Evolutionary conservation across 1,140 invertebrate species (phyloP), one percentile per base, ranked within the genome.

Genomic region (Drosophila mojavensis): DNA sequence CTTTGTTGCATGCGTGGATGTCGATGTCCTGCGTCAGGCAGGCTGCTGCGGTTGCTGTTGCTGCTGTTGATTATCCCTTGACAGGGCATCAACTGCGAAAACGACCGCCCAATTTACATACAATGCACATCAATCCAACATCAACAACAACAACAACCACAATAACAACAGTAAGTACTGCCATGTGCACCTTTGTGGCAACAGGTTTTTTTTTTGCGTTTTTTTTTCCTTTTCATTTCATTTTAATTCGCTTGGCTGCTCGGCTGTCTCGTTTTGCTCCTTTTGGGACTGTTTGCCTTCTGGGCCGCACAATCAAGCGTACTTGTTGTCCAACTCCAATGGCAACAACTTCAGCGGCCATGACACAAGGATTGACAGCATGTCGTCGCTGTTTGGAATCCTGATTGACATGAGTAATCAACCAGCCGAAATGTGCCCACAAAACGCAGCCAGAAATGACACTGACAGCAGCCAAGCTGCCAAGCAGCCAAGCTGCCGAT

Each of bases 351-450:
- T 89, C 78, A 88, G 73, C 73, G 84, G 86, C 80, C 85, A 90
- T 90, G 85, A 89, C 86, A 89, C 85, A 90, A 89, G 85, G 85
- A 89, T 90, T 89, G 85, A 89, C 85, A 89, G 85, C 85, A 89
- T 89, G 85, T 89, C 85, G 85, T 90, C 85, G 85, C 85, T 90
- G 85, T 81, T 89, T 89, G 85, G 75, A 89, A 90, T 76, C 81
- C 86, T 89, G 85, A 89, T 89, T 89, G 85, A 89, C 85, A 89
- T 89, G 85, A 90, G 85, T 90, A 89, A 89, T 89, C 85, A 89
- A 89, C 85, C 85, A 85, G 78, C 84, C 84, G 85, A 89, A 89
- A 89, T 89, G 84, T 89, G 84, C 81, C 85, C 84, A 89, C 84
- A 89, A 89, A 85, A 89, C 78, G 85, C 78, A 89, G 80, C 84